These are phyloP conservation scores for Larimichthys crocea DNA, from an alignment of 2,113 vertebrate species.

Conservation along the genomic window DNA sequence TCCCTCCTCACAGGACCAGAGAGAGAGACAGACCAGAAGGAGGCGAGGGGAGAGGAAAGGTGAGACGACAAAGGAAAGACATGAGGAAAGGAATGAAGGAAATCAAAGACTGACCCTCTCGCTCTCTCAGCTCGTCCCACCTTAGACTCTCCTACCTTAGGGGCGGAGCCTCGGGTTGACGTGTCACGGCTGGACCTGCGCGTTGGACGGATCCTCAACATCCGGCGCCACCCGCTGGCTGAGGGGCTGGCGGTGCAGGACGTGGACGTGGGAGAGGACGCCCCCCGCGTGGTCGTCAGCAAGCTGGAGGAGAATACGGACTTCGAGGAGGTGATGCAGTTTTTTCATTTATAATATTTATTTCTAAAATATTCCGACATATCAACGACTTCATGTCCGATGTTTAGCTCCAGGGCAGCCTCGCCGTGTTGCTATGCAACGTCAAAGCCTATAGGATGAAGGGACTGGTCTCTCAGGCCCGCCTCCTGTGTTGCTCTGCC, in stretches of 20 bases:
- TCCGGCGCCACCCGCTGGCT: slow-evolving; percentile 88
- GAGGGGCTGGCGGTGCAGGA: slow-evolving; percentile 89
- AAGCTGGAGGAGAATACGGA: slow-evolving; percentile 86
- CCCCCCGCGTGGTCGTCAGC: slow-evolving; percentile 90
- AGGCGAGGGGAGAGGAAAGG: slow-evolving; percentile 34
- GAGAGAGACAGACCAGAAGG: slow-evolving; percentile 41
- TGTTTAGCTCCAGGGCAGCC: slow-evolving; percentile 44
- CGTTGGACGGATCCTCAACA: slow-evolving; percentile 88
- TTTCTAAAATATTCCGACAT: no score
- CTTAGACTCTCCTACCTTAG: slow-evolving; percentile 39
- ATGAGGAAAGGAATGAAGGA: background rate
- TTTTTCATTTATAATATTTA: no score
- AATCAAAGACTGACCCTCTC: background rate
- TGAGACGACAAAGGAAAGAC: background rate
- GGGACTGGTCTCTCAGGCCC: slow-evolving; percentile 92
- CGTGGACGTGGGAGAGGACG: slow-evolving; percentile 91
- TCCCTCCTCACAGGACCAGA: slow-evolving; percentile 23
- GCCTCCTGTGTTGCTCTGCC: slow-evolving; percentile 91
- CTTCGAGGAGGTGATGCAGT: slow-evolving; percentile 84
- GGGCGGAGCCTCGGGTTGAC: slow-evolving; percentile 83
- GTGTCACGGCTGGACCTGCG: slow-evolving; percentile 92
- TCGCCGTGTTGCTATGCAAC: slow-evolving; percentile 88
- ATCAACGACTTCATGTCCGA: no score
- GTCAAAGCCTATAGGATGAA: slow-evolving; percentile 91
- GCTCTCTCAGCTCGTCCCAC: slow-evolving; percentile 22